phyloP scores from a whole-genome alignment of 2,888 invertebrate genomes.

The Cerceris rybyensis region DNA sequence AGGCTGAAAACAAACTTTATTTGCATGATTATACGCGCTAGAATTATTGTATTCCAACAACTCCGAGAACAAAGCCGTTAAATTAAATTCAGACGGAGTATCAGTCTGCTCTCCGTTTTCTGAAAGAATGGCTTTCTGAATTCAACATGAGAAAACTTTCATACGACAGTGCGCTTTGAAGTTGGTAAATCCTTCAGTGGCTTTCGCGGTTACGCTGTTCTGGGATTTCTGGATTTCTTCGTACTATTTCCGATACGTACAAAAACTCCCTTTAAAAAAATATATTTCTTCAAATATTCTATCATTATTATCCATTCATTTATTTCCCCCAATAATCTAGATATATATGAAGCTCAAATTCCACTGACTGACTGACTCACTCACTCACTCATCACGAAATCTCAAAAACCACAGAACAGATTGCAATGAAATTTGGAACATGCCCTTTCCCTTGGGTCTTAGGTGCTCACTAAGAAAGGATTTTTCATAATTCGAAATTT shows the following conservation, averaged over 20 bases:
- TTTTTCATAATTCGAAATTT: too few species aligned
- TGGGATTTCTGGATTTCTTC: conserved; percentile 29
- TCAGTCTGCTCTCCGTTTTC: conserved; percentile 21
- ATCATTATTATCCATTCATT: neutral
- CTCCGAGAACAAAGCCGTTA: neutral
- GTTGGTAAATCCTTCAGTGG: conserved; percentile 56
- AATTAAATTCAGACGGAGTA: conserved; percentile 29
- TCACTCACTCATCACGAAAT: too few species aligned
- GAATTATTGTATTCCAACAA: conserved; percentile 1
- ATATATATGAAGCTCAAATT: too few species aligned
- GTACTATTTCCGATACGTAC: conserved; percentile 30
- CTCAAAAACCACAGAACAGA: too few species aligned
- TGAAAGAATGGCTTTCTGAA: conserved; percentile 43
- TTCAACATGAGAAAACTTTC: conserved; percentile 51
- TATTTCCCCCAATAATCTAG: neutral
- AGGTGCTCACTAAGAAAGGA: too few species aligned
- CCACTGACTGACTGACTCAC: too few species aligned
- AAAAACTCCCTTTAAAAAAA: neutral
- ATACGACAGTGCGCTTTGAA: conserved; percentile 35
- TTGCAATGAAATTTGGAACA: too few species aligned
- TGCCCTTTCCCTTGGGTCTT: too few species aligned
- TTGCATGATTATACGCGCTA: too few species aligned
- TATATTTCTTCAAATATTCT: neutral
- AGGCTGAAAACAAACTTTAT: too few species aligned
- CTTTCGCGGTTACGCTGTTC: conserved; percentile 47